Percentiles rank a stretch among this genome's conserved stretches.
Evolutionary conservation across 2,797 vertebrate genomes (phyloP).

Genomic region (Tinamus major): DNA sequence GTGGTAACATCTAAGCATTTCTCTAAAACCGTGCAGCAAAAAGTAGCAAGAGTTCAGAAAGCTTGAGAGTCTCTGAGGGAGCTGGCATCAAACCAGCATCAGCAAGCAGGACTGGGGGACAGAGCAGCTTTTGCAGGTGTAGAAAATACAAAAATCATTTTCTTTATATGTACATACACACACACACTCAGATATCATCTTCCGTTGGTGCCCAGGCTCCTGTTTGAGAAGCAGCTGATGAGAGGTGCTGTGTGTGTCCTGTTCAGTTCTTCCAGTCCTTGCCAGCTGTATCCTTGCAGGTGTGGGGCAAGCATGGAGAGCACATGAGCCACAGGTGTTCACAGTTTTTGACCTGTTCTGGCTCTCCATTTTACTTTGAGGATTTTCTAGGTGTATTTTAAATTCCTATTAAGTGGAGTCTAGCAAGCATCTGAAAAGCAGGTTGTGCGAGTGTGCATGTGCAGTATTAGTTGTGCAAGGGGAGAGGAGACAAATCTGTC

Average conservation of each 20-base stretch:
- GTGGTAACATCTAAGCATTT: neutral
- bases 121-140: neutral
- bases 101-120: neutral
- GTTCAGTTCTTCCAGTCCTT: neutral
- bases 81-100: neutral
- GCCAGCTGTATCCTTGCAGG: neutral
- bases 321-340: fast-evolving
- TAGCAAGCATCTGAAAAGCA: neutral
- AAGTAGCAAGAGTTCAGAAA: neutral
- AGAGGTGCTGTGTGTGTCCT: neutral
- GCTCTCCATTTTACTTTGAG: neutral
- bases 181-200: neutral
- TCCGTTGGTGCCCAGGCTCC: neutral
- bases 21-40: neutral
- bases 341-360: neutral
- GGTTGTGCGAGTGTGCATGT: neutral
- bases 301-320: fast-evolving
- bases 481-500: neutral
- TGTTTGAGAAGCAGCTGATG: neutral
- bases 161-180: neutral
- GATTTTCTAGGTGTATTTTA: neutral
- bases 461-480: neutral
- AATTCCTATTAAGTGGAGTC: neutral
- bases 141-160: neutral
- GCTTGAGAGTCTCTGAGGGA: neutral